Percentiles rank a stretch among this genome's conserved stretches.
phyloP scores from a whole-genome alignment of 2,888 invertebrate species.

The Drosophila infuscata region DNA sequence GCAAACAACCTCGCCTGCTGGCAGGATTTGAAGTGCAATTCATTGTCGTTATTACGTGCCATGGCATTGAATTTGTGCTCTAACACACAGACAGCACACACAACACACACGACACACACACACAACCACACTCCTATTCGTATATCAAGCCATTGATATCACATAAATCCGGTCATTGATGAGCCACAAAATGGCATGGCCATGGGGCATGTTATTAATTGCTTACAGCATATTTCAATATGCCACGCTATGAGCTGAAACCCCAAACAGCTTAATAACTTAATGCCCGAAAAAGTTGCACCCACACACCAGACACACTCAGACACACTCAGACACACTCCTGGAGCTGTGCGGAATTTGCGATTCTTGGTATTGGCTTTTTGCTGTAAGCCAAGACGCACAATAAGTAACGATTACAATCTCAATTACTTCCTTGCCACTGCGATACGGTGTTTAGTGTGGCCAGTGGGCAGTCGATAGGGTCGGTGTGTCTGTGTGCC shows the following conservation, averaged over 20 bases:
- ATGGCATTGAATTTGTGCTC: conserved; percentile 70
- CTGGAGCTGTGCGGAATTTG: conserved; percentile 7
- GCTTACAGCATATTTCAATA: conserved; percentile 75
- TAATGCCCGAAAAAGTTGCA: conserved; percentile 72
- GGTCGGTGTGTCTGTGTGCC: conserved; percentile 23
- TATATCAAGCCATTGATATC: conserved; percentile 27
- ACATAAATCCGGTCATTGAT: conserved; percentile 52
- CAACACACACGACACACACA: conserved; percentile 1
- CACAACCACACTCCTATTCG: background rate
- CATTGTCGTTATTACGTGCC: conserved; percentile 78
- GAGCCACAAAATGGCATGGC: conserved; percentile 53
- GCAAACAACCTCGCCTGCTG: conserved; percentile 32
- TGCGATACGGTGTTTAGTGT: conserved; percentile 29
- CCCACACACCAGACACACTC: conserved; percentile 5
- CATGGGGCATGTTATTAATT: conserved; percentile 71
- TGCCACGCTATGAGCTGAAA: conserved; percentile 23
- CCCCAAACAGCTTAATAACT: conserved; percentile 72
- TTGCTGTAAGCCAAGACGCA: conserved; percentile 52
- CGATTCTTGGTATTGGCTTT: conserved; percentile 28
- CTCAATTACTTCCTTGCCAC: conserved; percentile 73
- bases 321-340: background rate
- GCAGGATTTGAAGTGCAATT: conserved; percentile 74
- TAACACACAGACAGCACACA: background rate
- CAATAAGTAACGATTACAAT: conserved; percentile 80
- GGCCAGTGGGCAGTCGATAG: conserved; percentile 15